A percentile compares a stretch with the other conserved stretches of the same genome.
Conservation (phyloP, 2,888 invertebrate genomes). For the Loripinus fragilis region DNA sequence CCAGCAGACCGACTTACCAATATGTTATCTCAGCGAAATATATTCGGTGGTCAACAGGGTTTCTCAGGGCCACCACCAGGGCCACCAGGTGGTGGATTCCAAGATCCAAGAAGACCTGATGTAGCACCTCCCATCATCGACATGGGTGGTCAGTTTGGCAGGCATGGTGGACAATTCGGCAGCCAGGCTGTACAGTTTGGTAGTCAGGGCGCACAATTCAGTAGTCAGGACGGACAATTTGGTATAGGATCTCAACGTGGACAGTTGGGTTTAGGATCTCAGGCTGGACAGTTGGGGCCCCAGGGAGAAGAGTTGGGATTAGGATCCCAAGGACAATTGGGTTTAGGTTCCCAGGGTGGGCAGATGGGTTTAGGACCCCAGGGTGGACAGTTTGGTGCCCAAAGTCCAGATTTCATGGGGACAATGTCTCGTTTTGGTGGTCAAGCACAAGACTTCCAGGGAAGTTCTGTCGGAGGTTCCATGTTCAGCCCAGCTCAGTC, state of each 20-base stretch:
- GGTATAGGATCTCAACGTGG: no score
- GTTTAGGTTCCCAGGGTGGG: neutral
- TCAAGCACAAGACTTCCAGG: neutral
- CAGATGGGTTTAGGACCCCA: neutral
- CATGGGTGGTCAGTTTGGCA: neutral
- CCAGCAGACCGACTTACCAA: neutral
- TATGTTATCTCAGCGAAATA: neutral
- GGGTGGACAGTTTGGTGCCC: slow-evolving; percentile 3
- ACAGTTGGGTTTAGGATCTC: no score
- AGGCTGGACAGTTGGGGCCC: neutral
- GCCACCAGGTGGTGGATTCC: neutral
- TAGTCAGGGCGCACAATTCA: no score
- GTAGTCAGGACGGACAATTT: no score
- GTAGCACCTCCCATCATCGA: neutral
- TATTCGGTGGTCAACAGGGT: neutral
- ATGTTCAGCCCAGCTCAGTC: neutral
- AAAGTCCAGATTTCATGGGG: neutral
- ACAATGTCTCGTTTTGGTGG: neutral
- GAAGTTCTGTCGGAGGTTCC: neutral
- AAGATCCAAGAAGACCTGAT: neutral
- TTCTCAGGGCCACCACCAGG: neutral
- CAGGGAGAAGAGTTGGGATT: neutral
- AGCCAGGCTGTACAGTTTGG: neutral
- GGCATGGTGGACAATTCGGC: neutral
- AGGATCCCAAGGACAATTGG: neutral